Evolutionary conservation across 2,888 invertebrate species (phyloP), one percentile per base, ranked within the genome.

Genomic region (Odontocerum albicorne): DNA sequence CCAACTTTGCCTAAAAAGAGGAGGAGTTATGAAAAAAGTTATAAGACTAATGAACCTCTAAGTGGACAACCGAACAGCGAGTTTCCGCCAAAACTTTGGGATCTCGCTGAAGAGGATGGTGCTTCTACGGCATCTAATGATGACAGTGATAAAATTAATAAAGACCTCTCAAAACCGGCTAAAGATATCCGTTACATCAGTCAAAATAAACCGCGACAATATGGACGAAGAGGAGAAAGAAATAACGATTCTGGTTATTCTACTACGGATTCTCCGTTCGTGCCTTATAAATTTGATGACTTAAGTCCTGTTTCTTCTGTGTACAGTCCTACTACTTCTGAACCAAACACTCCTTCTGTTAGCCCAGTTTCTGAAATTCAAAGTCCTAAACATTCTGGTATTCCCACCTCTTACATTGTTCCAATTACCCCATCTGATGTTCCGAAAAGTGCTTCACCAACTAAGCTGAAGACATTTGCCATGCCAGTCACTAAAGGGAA

Each of bases 21-120:
- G 64, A 79, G 87, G 63, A 84, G 79, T 63, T 93, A 92, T 70
- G 92, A 93, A 67, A 86, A 83, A 71, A 85, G 86, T 46, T 94
- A 94, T 70, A 81, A 86, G 63, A 94, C 93, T 7, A 79, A 91
- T 67, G 93, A 94, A 74, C 93, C 93, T 46, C 72, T 93, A 62
- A 72, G 73, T 56, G 78, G 78, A 49, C 54, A 57, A 17, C 78
- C 84, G 1, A 80, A 82, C 62, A 82, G 85, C 66, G 88, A 89
- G 57, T 92, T 92, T 73, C 89, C 89, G 63, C 87, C 88, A 62
- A 90, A 90, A 71, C 82, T 84, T 57, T 88, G 88, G 86, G 90
- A 90, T 69, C 72, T 90, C 49, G 85, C 85, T 56, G 83, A 83
- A 64, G 85, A 85, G 69, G 84, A 83, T 64, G 72, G 82, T 46